Evolutionary conservation across 1,140 invertebrate species (phyloP).

Genomic region (Colletes latitarsis): DNA sequence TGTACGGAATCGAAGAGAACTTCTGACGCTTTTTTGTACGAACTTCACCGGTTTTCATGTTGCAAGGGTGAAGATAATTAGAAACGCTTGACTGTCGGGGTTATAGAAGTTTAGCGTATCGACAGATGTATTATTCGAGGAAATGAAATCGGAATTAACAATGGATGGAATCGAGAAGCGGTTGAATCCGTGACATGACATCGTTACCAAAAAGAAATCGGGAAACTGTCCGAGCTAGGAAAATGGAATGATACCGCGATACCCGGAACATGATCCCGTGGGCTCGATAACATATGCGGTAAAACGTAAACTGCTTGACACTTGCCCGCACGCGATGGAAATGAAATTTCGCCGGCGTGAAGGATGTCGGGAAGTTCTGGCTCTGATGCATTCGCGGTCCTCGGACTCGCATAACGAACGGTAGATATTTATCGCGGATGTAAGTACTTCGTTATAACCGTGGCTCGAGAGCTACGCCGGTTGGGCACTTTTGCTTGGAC

Average conservation of each 20-base stretch:
- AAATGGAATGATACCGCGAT: neutral
- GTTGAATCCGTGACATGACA: neutral
- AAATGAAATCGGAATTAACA: neutral
- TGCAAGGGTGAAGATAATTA: too few species aligned
- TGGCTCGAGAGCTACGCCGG: neutral
- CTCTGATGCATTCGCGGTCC: neutral
- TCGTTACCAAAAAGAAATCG: neutral
- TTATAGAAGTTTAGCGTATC: too few species aligned
- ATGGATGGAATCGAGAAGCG: neutral
- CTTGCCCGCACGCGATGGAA: neutral
- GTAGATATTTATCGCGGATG: conserved; percentile 25
- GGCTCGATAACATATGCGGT: neutral
- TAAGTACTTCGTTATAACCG: conserved; percentile 1
- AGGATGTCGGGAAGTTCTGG: neutral
- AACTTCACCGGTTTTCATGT: too few species aligned
- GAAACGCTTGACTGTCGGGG: too few species aligned
- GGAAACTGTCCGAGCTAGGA: neutral
- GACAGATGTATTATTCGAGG: neutral
- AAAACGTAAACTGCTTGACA: neutral
- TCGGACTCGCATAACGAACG: conserved; percentile 14
- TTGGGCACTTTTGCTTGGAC: conserved; percentile 2
- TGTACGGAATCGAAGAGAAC: too few species aligned
- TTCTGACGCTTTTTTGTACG: too few species aligned
- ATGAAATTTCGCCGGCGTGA: conserved; percentile 3
- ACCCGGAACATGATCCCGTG: neutral